These are phyloP conservation scores for Anthopleura sola DNA, from an alignment of 64 coral and sea anemone genomes.

Conservation along the genomic window DNA sequence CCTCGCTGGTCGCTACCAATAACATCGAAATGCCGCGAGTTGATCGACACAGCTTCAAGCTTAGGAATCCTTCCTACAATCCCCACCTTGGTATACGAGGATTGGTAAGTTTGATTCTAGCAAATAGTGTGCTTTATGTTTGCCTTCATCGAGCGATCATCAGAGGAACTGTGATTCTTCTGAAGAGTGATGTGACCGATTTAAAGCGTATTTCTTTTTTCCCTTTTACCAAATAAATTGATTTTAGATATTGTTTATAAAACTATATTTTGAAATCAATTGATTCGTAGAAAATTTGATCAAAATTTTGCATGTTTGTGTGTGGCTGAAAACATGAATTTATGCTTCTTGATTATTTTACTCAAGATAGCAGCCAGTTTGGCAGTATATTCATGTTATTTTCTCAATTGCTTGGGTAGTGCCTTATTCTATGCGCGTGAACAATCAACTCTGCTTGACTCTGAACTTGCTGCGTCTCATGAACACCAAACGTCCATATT, in stretches of 20 bases:
- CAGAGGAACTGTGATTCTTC: not conserved
- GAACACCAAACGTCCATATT: not conserved
- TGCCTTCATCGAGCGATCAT: not conserved
- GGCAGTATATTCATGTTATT: not conserved
- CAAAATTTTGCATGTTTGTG: not conserved
- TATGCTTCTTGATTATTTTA: not conserved
- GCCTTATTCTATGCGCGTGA: not conserved
- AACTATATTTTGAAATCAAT: not conserved
- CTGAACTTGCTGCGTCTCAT: not conserved
- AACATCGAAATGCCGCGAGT: slow-evolving; percentile 6
- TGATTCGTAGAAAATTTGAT: not conserved
- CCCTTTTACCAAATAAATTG: not conserved
- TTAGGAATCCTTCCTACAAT: slow-evolving; percentile 36
- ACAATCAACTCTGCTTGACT: not conserved
- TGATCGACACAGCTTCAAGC: slow-evolving; percentile 35
- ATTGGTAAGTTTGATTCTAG: slow-evolving; percentile 12
- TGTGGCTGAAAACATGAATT: not conserved
- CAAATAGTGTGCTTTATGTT: not conserved
- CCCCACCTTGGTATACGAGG: slow-evolving; percentile 27
- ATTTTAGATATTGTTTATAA: not conserved
- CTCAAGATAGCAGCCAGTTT: not conserved
- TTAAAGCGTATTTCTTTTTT: not conserved
- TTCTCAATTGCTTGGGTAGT: not conserved
- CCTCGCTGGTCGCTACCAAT: not conserved
- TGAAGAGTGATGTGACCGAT: not conserved